A percentile compares a stretch with the other conserved stretches of the same genome.
Conservation (phyloP, 2,797 vertebrate species). For the Toxotes lorentzi region DNA sequence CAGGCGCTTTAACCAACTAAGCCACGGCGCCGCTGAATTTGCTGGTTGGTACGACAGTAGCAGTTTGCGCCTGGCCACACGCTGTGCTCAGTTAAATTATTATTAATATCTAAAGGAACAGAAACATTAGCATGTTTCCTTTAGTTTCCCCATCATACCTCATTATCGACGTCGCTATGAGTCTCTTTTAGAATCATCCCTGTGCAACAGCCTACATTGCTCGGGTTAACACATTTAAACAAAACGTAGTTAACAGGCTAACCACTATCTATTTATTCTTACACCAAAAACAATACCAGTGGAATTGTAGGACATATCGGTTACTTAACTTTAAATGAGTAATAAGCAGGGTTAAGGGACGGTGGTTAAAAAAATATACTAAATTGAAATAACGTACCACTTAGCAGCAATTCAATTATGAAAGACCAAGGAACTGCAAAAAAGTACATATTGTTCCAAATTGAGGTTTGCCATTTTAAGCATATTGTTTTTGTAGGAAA, state of each 20-base stretch:
- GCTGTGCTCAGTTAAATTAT: background rate
- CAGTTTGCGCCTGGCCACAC: background rate
- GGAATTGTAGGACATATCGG: background rate
- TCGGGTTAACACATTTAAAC: background rate
- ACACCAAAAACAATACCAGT: background rate
- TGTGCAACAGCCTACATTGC: background rate
- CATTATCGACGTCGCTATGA: background rate
- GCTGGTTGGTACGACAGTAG: accelerated
- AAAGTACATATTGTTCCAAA: background rate
- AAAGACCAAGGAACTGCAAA: background rate
- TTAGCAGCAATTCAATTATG: background rate
- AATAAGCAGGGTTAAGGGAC: background rate
- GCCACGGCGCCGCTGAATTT: conserved; percentile 81
- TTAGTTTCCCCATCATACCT: background rate
- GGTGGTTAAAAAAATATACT: background rate
- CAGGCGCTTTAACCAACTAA: conserved; percentile 91
- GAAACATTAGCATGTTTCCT: background rate
- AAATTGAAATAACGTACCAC: background rate
- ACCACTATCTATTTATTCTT: background rate
- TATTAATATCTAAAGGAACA: background rate
- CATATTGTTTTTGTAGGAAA: background rate
- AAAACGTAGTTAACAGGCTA: background rate
- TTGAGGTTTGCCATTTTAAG: background rate
- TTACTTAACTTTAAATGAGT: background rate
- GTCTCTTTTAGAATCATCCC: too few relatives aligned